Conservation (phyloP, 2,113 vertebrate species). For the Nothobranchius furzeri region DNA sequence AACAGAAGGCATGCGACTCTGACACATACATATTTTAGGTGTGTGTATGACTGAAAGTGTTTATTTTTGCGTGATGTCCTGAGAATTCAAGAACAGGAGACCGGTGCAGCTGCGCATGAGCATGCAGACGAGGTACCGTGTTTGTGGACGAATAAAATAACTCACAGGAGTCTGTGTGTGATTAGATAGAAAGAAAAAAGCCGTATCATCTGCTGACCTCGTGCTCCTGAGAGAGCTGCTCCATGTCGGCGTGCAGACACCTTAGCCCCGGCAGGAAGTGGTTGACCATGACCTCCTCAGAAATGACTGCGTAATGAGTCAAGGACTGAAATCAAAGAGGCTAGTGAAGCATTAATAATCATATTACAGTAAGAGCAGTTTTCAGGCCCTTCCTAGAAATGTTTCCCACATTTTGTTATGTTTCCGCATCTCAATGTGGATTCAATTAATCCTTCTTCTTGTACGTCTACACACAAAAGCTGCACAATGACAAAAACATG, state of each 20-base stretch:
- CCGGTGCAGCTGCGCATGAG: not conserved
- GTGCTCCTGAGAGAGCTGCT: constrained; percentile 96
- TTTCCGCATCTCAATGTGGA: not conserved
- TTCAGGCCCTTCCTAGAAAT: not conserved
- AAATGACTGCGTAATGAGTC: constrained; percentile 88
- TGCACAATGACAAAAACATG: constrained; percentile 1
- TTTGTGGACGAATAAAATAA: not conserved
- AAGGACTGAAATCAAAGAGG: constrained; percentile 67
- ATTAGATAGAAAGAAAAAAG: not conserved
- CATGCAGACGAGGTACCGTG: not conserved
- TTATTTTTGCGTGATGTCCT: not conserved
- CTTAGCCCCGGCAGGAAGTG: constrained; percentile 97
- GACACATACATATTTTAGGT: constrained; percentile 52
- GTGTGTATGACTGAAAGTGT: constrained; percentile 36
- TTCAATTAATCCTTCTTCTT: not conserved
- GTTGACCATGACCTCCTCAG: constrained; percentile 97
- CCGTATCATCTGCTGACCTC: constrained; percentile 81
- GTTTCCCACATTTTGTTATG: not conserved
- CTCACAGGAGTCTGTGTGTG: not conserved
- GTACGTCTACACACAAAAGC: not conserved
- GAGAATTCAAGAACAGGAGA: not conserved
- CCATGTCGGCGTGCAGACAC: constrained; percentile 96
- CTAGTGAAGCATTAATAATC: too few relatives aligned
- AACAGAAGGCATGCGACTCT: constrained; percentile 46
- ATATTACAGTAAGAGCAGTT: not conserved